Base-by-base conservation (phyloP, 2,888 invertebrate genomes). In the Orgyia antiqua region DNA sequence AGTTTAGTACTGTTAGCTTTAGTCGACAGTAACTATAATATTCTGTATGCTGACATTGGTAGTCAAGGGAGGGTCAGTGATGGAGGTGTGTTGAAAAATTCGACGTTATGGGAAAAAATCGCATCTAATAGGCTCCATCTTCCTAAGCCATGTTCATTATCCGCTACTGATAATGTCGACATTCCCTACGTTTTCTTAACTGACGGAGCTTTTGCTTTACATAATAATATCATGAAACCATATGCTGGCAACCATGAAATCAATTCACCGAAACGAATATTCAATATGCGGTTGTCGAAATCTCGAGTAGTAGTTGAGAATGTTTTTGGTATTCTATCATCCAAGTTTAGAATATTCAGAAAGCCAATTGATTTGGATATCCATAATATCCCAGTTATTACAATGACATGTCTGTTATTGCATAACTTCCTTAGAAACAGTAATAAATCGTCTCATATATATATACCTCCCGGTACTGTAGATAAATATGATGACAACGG, bases 351-450 rank as follows among this genome's bases (percentile, higher is more conserved):
- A 43, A 43, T 62, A 17, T 55, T 54, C 15, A 24, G 42, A 37
- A 43, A 33, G 8, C 60, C 62, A 10, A 47, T 62, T 4, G 8
- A 32, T 26, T 24, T 62, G 23, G 30, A 55, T n/a, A 39, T 44
- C 13, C 17, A 43, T 20, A 55, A 36, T 36, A 54, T 46, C 3
- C 5, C 49, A 20, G 2, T 37, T 29, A 10, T 61, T 20, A 50
- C 47, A 10, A 54, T 55, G 51, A 54, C 57, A 10, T 55, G 62
- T 45, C 30, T 54, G 27, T 29, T 51, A 31, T n/a, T 62, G 32
- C 60, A 65, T 33, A 45, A 48, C 33, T 47, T 31, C 33, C 15
- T 38, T 1, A 33, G 34, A 25, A 29, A 24, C 12, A 36, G 27
- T 26, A 32, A 24, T 24, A 36, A 7, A 11, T 36, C 39, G 6